Evolutionary conservation across 2,888 invertebrate species (phyloP).

Genomic region (Gastrophysa polygoni): DNA sequence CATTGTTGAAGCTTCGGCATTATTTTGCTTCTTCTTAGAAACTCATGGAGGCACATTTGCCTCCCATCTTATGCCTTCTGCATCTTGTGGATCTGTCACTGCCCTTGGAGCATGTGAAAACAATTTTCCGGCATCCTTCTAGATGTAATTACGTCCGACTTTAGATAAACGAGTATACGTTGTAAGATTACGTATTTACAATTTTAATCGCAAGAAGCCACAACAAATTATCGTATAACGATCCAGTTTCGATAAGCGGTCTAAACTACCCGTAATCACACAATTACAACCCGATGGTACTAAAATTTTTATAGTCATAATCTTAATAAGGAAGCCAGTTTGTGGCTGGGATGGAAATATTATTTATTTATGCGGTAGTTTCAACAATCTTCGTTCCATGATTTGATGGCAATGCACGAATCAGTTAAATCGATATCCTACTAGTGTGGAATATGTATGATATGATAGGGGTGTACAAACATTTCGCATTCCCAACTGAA

Average conservation of each 20-base stretch:
- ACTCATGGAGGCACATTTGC: no score
- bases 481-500: no score
- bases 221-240: conserved; percentile 46
- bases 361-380: no score
- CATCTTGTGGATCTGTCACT: conserved; percentile 9
- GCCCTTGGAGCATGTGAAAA: conserved; percentile 3
- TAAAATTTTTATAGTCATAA: conserved; percentile 19
- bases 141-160: conserved; percentile 12
- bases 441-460: no score
- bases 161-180: conserved; percentile 33
- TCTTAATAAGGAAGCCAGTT: conserved; percentile 18
- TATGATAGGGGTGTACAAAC: no score
- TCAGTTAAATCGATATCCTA: no score
- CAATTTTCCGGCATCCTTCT: not conserved
- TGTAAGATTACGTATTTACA: conserved; percentile 43
- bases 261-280: conserved; percentile 44
- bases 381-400: no score
- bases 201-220: conserved; percentile 46
- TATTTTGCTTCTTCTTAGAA: no score
- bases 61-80: not conserved
- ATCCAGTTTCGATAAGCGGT: conserved; percentile 41
- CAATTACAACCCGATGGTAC: conserved; percentile 44
- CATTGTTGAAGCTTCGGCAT: no score
- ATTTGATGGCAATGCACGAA: no score
- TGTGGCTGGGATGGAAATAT: not conserved